phyloP scores from a whole-genome alignment of 2,113 vertebrate species.

The Aleadryas rufinucha region DNA sequence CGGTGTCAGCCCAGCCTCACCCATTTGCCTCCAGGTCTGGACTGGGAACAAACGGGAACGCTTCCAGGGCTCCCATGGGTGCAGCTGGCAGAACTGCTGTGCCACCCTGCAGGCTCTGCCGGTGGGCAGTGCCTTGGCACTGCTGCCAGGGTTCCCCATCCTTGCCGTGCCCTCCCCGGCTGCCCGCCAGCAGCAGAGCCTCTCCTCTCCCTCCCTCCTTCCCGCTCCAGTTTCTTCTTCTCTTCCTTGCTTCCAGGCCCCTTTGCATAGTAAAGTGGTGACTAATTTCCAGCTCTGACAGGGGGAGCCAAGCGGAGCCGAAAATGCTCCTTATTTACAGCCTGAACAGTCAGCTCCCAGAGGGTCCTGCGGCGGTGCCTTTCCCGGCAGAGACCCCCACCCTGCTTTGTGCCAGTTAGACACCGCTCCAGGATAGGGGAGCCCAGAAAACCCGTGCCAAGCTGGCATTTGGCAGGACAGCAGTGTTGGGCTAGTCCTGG shows the following conservation, averaged over 20 bases:
- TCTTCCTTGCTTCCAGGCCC: slow-evolving; percentile 42
- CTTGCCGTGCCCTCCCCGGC: slow-evolving; percentile 71
- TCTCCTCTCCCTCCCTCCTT: slow-evolving; percentile 2
- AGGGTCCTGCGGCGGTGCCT: neutral
- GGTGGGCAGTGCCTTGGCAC: slow-evolving; percentile 70
- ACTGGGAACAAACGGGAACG: neutral
- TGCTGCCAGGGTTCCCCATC: slow-evolving; percentile 40
- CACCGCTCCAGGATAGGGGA: accelerated
- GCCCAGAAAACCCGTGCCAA: neutral
- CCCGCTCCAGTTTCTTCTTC: slow-evolving; percentile 13
- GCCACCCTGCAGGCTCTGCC: slow-evolving; percentile 74
- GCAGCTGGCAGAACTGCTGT: neutral
- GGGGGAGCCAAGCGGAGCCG: slow-evolving; percentile 34
- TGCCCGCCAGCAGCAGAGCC: neutral
- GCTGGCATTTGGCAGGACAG: neutral
- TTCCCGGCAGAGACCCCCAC: neutral
- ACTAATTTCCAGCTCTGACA: slow-evolving; percentile 62
- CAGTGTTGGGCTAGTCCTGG: neutral
- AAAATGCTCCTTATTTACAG: slow-evolving; percentile 49
- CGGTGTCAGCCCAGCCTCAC: slow-evolving; percentile 78
- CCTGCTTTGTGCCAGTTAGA: neutral
- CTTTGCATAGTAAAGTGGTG: slow-evolving; percentile 65
- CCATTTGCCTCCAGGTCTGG: slow-evolving; percentile 32
- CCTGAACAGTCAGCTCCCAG: neutral
- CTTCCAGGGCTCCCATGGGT: slow-evolving; percentile 66